Conservation (phyloP, 2,797 vertebrate species). For the Coccyzus lansbergi region DNA sequence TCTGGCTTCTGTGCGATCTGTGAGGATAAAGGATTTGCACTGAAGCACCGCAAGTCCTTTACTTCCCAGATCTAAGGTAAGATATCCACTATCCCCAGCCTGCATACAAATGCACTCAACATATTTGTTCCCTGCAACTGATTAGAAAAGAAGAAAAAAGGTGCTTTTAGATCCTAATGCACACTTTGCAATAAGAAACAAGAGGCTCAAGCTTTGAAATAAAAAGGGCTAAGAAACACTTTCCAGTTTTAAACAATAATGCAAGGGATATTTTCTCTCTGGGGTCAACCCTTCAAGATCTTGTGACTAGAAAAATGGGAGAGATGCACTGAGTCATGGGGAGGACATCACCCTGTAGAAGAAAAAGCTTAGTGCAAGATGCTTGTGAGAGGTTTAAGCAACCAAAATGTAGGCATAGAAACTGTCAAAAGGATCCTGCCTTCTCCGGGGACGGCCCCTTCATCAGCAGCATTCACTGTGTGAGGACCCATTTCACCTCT, state of each 20-base stretch:
- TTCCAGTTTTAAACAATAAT: not conserved
- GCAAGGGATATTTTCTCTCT: not conserved
- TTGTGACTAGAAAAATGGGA: not conserved
- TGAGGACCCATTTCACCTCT: conserved; percentile 57
- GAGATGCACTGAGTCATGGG: not conserved
- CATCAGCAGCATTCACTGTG: conserved; percentile 65
- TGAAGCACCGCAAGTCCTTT: not conserved
- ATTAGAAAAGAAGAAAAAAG: not conserved
- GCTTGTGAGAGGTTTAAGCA: not conserved
- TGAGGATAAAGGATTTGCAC: accelerated
- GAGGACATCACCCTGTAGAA: not conserved
- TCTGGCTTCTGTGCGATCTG: not conserved
- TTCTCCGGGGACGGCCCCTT: not conserved
- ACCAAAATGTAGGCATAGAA: not conserved
- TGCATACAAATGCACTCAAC: not conserved
- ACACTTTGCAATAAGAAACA: not conserved
- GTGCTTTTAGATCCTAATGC: not conserved
- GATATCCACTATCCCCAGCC: not conserved
- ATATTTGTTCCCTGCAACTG: not conserved
- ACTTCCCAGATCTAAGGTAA: not conserved
- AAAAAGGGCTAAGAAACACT: not conserved
- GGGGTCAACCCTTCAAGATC: not conserved
- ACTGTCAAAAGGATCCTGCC: not conserved
- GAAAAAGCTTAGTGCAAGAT: not conserved
- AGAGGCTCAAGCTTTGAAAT: not conserved